Evolutionary conservation across 30 jellyfish, hydroid and myxozoan species (phyloP).

Genomic region (Cassiopea xamachana): DNA sequence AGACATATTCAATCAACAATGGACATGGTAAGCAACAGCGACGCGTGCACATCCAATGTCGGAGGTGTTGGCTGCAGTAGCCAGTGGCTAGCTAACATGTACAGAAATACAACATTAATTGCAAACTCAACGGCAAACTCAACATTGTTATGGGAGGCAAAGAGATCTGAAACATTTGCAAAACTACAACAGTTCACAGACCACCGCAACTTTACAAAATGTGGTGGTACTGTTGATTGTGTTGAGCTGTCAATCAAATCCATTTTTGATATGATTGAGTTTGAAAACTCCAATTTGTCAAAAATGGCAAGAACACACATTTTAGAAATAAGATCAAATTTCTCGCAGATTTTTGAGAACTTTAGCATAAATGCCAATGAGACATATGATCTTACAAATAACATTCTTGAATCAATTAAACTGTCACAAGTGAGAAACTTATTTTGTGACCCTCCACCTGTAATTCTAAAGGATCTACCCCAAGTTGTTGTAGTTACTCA

Average conservation of each 20-base stretch:
- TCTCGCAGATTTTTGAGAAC: slow-evolving; percentile 23
- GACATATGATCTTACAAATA: not conserved
- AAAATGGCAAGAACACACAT: slow-evolving; percentile 16
- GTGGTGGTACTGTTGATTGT: slow-evolving; percentile 67
- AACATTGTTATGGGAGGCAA: slow-evolving; percentile 32
- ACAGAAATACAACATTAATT: not conserved
- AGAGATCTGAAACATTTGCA: slow-evolving; percentile 27
- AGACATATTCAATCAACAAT: slow-evolving; percentile 17
- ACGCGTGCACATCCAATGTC: not conserved
- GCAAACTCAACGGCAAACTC: not conserved
- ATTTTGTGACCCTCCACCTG: slow-evolving; percentile 62
- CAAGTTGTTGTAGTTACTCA: not conserved
- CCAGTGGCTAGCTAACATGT: slow-evolving; percentile 32
- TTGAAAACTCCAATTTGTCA: slow-evolving; percentile 41
- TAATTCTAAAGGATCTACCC: slow-evolving; percentile 39
- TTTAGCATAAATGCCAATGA: not conserved
- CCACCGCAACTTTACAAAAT: slow-evolving; percentile 23
- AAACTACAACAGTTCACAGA: slow-evolving; percentile 30
- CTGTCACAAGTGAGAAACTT: slow-evolving; percentile 19
- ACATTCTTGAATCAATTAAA: slow-evolving; percentile 6
- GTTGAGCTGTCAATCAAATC: slow-evolving; percentile 17
- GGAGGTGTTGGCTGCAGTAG: slow-evolving; percentile 13
- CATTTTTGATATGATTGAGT: slow-evolving; percentile 20
- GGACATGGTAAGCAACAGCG: not conserved
- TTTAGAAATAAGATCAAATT: slow-evolving; percentile 22